Percentiles rank a stretch among this genome's conserved stretches.
phyloP scores from a whole-genome alignment of 2,113 vertebrate species.

The Emberiza fucata region DNA sequence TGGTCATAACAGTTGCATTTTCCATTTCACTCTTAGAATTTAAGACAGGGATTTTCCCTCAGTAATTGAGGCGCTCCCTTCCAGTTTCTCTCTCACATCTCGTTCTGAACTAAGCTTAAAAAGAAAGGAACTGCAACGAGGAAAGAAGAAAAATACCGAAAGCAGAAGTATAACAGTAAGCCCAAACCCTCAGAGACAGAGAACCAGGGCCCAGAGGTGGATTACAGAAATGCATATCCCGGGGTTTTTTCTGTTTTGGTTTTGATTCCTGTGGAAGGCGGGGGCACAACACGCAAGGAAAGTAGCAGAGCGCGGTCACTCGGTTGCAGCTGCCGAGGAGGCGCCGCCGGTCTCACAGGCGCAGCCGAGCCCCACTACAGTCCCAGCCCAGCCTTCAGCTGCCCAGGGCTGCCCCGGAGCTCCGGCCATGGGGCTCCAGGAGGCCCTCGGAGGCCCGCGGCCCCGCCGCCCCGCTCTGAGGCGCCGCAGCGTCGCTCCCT shows the following conservation, averaged over 20 bases:
- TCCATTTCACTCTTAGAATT: background rate
- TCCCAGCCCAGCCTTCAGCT: background rate
- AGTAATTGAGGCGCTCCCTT: background rate
- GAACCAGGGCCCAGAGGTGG: rapidly evolving
- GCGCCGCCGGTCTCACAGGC: rapidly evolving
- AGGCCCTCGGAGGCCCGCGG: background rate
- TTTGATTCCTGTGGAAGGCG: background rate
- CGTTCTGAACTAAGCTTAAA: background rate
- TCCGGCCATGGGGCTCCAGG: rapidly evolving
- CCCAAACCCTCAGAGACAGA: background rate
- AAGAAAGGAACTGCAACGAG: background rate
- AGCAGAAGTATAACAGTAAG: background rate
- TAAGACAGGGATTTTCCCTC: background rate
- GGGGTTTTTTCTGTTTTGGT: background rate
- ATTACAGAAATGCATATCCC: rapidly evolving
- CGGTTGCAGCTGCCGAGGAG: rapidly evolving
- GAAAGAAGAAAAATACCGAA: background rate
- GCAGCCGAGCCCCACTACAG: rapidly evolving
- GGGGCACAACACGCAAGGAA: no score
- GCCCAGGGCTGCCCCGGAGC: background rate
- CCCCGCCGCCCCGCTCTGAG: background rate
- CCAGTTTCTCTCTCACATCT: background rate
- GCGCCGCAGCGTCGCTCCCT: background rate
- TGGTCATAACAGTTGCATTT: background rate
- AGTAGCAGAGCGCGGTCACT: rapidly evolving